Evolutionary conservation across 2,113 vertebrate genomes (phyloP).

Genomic region (Podilymbus podiceps): DNA sequence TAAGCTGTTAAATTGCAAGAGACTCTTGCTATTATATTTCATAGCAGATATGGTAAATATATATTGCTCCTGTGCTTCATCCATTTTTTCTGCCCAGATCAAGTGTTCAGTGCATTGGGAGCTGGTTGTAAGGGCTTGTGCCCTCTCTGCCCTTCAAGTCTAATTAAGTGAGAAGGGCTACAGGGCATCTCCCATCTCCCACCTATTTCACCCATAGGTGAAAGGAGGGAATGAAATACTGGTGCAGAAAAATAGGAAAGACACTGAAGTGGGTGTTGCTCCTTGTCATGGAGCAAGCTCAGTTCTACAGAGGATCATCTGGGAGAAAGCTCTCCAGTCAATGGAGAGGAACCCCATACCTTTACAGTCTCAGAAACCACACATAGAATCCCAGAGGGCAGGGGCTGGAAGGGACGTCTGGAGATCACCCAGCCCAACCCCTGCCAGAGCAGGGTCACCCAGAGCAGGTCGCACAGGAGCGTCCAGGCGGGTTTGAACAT

Average conservation of each 20-base stretch:
- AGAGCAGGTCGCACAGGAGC: too few species aligned
- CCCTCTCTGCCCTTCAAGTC: not conserved
- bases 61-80: not conserved
- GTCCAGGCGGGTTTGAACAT: too few species aligned
- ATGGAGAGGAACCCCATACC: not conserved
- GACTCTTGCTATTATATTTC: not conserved
- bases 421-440: too few species aligned
- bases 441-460: too few species aligned
- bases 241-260: not conserved
- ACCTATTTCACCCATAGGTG: too few species aligned
- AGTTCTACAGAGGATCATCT: accelerated
- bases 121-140: not conserved
- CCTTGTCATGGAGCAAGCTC: not conserved
- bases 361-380: not conserved
- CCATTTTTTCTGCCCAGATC: not conserved
- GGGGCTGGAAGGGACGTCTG: too few species aligned
- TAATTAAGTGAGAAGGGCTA: not conserved
- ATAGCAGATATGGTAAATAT: not conserved
- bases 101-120: not conserved
- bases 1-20: not conserved
- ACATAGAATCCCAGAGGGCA: too few species aligned
- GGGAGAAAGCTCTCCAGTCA: not conserved
- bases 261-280: not conserved
- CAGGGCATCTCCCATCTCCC: not conserved
- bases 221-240: not conserved